Evolutionary conservation across 2,888 invertebrate species (phyloP).

Genomic region (Parasteatoda lunata): DNA sequence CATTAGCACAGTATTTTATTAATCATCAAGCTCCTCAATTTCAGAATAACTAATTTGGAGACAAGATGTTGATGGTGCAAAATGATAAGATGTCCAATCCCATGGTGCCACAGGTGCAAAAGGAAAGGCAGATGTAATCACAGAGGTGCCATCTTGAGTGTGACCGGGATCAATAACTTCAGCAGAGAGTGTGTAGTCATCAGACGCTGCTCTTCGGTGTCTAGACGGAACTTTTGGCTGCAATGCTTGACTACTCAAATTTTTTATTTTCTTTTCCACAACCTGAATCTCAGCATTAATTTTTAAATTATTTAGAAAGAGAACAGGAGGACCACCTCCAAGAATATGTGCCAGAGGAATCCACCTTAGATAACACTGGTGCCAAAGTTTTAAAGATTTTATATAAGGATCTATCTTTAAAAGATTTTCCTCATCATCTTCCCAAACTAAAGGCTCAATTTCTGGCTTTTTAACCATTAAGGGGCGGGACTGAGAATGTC

Average conservation of each 20-base stretch:
- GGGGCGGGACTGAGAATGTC: constrained; percentile 49
- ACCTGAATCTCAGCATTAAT: constrained; percentile 75
- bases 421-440: constrained; percentile 55
- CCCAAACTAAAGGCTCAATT: constrained; percentile 39
- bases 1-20: constrained; percentile 4
- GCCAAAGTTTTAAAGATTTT: constrained; percentile 83
- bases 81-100: constrained; percentile 62
- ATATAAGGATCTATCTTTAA: constrained; percentile 58
- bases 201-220: constrained; percentile 66
- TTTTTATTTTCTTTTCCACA: constrained; percentile 71
- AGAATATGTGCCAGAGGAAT: constrained; percentile 86
- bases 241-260: constrained; percentile 26
- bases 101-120: constrained; percentile 70
- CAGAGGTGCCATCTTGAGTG: constrained; percentile 52
- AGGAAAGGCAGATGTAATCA: constrained; percentile 71
- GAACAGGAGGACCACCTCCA: constrained; percentile 79
- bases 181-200: constrained; percentile 67
- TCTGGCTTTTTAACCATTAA: constrained; percentile 27
- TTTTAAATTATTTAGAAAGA: constrained; percentile 74
- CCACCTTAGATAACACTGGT: constrained; percentile 93
- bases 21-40: constrained; percentile 55
- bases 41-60: constrained; percentile 63
- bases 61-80: constrained; percentile 67
- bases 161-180: constrained; percentile 56
- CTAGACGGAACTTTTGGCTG: constrained; percentile 35